phyloP scores from a whole-genome alignment of 2,797 vertebrate species.

The Lepus oiostolus region DNA sequence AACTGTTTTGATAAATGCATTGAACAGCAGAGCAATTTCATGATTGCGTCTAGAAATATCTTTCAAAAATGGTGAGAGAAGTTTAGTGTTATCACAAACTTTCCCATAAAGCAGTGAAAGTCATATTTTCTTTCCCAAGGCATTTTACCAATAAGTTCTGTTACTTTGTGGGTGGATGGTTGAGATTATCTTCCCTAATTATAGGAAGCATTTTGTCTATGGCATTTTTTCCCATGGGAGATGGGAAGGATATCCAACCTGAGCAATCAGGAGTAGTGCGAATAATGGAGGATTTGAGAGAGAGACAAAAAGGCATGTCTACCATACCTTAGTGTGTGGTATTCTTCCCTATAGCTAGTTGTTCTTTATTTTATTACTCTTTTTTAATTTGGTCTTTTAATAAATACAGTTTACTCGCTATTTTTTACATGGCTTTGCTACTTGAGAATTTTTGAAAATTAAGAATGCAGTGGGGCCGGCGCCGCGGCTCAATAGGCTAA shows the following conservation, averaged over 20 bases:
- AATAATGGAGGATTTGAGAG: neutral
- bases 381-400: neutral
- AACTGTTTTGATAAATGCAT: slow-evolving; percentile 83
- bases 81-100: slow-evolving; percentile 61
- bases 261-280: neutral
- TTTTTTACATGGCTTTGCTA: neutral
- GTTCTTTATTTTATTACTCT: neutral
- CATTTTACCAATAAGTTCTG: slow-evolving; percentile 24
- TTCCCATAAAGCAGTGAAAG: slow-evolving; percentile 41
- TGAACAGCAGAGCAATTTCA: slow-evolving; percentile 72
- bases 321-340: neutral
- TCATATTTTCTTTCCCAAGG: neutral
- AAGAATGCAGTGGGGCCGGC: neutral
- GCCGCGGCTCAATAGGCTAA: too few species aligned
- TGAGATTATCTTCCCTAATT: slow-evolving; percentile 52
- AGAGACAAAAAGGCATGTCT: neutral
- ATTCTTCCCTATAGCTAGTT: neutral
- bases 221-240: neutral
- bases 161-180: slow-evolving; percentile 54
- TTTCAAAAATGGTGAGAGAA: slow-evolving; percentile 61
- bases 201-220: slow-evolving; percentile 48
- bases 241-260: neutral
- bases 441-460: slow-evolving; percentile 28
- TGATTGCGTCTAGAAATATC: slow-evolving; percentile 58
- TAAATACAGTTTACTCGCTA: neutral